Base-by-base conservation (phyloP, 2,797 vertebrate species). In the Chaenodraco wilsoni region DNA sequence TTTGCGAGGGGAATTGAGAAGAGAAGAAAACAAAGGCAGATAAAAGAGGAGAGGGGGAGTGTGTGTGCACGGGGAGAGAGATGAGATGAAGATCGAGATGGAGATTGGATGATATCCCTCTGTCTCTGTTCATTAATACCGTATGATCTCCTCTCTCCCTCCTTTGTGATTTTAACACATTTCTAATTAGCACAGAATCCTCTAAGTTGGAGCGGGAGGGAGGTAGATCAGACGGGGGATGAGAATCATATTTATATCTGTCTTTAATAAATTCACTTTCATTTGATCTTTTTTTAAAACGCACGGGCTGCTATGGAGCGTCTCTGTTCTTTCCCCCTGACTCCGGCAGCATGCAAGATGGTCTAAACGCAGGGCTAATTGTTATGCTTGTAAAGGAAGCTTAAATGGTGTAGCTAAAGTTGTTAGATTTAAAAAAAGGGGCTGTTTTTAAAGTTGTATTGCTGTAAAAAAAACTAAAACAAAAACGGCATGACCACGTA, bases 41-140 rank as follows among this genome's bases (percentile, higher is more conserved):
- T 87, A 71, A 85, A 90, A 87, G 59, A 76, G 75, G 48, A 65
- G 50, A 27, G 11, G 71, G 49, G 19, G 33, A 9, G 33, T 9
- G 70, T 55, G 70, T 55, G 81, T 84, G 76, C 83, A 76, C 68
- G 65, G 64, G 76, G 76, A 60, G 75, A 69, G 80, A 85, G 72
- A 87, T 79, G 83, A 87, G 90, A 89, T 85, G 73, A 74, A 92
- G 86, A 85, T 84, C 76, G 78, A 83, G 71, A 67, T 75, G 77
- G 87, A 93, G 91, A 92, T 91, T 85, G 92, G 90, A 89, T 89
- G 87, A 90, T 89, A 93, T 93, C 92, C 88, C 86, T 82, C 83
- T 84, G 84, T 93, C 90, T 92, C 90, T 91, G 88, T 92, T 93
- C 92, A 93, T 95, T 94, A 94, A 94, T 94, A 92, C 90, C 84